These are phyloP conservation scores for Sphenodon punctatus DNA, from an alignment of 2,797 vertebrate genomes.

Conservation along the genomic window DNA sequence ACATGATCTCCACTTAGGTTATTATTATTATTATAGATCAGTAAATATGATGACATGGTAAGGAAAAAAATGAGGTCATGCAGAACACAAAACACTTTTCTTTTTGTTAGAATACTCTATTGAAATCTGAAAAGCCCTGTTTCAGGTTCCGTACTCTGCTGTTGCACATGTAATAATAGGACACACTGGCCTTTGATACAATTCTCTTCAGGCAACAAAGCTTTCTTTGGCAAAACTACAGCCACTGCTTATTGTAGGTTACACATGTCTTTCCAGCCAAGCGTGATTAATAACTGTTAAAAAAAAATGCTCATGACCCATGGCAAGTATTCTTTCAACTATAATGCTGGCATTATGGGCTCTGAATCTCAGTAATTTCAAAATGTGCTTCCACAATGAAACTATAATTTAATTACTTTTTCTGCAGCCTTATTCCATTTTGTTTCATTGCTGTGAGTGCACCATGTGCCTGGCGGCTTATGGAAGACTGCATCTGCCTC, in stretches of 20 bases:
- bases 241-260: slow-evolving; percentile 67
- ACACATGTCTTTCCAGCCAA: slow-evolving; percentile 71
- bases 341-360: slow-evolving; percentile 68
- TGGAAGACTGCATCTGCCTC: slow-evolving; percentile 64
- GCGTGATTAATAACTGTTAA: slow-evolving; percentile 71
- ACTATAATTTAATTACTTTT: slow-evolving; percentile 73
- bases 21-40: slow-evolving; percentile 23
- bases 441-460: slow-evolving; percentile 71
- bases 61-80: slow-evolving; percentile 48
- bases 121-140: slow-evolving; percentile 56
- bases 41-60: slow-evolving; percentile 30
- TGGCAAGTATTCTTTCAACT: slow-evolving; percentile 71
- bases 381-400: slow-evolving; percentile 70
- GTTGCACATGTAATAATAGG: slow-evolving; percentile 59
- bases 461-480: slow-evolving; percentile 58
- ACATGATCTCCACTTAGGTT: neutral
- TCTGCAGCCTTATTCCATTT: slow-evolving; percentile 69
- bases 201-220: slow-evolving; percentile 69
- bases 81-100: slow-evolving; percentile 25
- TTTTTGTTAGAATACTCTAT: slow-evolving; percentile 35
- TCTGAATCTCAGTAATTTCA: slow-evolving; percentile 68
- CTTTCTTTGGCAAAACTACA: slow-evolving; percentile 68
- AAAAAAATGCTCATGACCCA: slow-evolving; percentile 67
- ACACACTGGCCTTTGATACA: slow-evolving; percentile 70
- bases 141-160: slow-evolving; percentile 54